These are phyloP conservation scores for Pogona vitticeps DNA, from an alignment of 2,113 vertebrate genomes.

Conservation along the genomic window DNA sequence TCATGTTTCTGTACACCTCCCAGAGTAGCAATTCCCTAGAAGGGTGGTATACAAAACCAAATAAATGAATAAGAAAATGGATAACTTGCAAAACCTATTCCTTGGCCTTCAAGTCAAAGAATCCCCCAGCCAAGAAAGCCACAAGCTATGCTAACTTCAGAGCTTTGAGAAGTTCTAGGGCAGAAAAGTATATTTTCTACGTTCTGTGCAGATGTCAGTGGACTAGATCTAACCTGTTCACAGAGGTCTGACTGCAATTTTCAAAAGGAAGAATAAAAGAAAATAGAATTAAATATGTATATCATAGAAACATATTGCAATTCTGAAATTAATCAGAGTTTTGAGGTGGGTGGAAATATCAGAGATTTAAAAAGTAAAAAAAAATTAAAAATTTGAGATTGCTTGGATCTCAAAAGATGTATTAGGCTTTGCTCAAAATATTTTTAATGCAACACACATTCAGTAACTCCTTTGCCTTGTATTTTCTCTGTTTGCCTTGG, in stretches of 20 bases:
- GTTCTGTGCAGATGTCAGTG: not conserved
- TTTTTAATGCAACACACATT: not conserved
- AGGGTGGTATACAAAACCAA: no score
- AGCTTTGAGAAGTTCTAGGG: no score
- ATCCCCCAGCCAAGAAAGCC: no score
- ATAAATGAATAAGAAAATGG: no score
- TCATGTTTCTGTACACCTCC: no score
- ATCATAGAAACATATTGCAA: not conserved
- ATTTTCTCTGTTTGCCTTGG: not conserved
- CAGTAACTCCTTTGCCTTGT: not conserved
- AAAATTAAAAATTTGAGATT: not conserved
- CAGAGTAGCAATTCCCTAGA: no score
- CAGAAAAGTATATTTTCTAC: no score
- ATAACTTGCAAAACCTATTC: no score
- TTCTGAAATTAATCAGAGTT: slow-evolving; percentile 9
- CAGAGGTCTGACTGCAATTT: not conserved
- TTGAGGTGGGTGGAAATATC: not conserved
- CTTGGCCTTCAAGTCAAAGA: no score
- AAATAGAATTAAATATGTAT: not conserved
- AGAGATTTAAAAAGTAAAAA: not conserved
- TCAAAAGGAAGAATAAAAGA: not conserved
- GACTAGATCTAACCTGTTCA: not conserved
- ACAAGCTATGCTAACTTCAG: no score
- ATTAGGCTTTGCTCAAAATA: not conserved
- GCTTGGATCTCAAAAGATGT: slow-evolving; percentile 6